A percentile compares a stretch with the other conserved stretches of the same genome.
Conservation (phyloP, 2,888 invertebrate genomes). For the Drosophila infuscata region DNA sequence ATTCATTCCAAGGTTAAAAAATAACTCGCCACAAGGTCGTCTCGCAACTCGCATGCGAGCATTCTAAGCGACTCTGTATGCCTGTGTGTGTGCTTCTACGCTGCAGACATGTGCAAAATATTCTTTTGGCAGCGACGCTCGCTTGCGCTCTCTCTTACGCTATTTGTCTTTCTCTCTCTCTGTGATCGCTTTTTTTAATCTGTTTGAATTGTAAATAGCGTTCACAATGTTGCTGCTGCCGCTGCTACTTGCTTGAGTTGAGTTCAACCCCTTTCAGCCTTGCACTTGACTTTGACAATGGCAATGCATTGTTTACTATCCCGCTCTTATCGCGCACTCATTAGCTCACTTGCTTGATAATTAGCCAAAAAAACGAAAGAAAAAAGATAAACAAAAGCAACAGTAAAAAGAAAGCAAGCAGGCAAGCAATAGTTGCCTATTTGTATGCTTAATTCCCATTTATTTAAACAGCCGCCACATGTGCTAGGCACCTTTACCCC, state of each 20-base stretch:
- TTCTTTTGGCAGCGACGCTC: slow-evolving; percentile 45
- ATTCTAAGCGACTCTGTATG: slow-evolving; percentile 35
- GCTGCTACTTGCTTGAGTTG: neutral
- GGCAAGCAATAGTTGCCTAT: slow-evolving; percentile 2
- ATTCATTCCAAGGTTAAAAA: slow-evolving; percentile 85
- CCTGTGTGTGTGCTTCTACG: slow-evolving; percentile 43
- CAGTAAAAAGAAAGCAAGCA: neutral
- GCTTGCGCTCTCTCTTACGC: slow-evolving; percentile 9
- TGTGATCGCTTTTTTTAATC: slow-evolving; percentile 26
- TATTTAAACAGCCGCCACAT: slow-evolving; percentile 72
- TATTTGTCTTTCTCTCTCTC: neutral
- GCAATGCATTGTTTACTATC: slow-evolving; percentile 45
- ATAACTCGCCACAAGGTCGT: slow-evolving; percentile 85
- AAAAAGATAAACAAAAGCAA: slow-evolving; percentile 1
- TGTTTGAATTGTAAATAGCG: slow-evolving; percentile 29
- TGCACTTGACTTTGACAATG: slow-evolving; percentile 77
- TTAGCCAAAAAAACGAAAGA: slow-evolving; percentile 11
- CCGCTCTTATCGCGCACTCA: slow-evolving; percentile 44
- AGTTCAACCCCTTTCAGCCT: slow-evolving; percentile 41
- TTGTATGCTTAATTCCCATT: slow-evolving; percentile 1
- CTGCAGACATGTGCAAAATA: slow-evolving; percentile 66
- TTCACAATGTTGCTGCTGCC: slow-evolving; percentile 6
- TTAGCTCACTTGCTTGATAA: slow-evolving; percentile 53
- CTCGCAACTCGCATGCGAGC: slow-evolving; percentile 60
- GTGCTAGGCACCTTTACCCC: slow-evolving; percentile 34